Evolutionary conservation across 1,140 invertebrate genomes (phyloP).

Genomic region (Rhyacophila brunnea): DNA sequence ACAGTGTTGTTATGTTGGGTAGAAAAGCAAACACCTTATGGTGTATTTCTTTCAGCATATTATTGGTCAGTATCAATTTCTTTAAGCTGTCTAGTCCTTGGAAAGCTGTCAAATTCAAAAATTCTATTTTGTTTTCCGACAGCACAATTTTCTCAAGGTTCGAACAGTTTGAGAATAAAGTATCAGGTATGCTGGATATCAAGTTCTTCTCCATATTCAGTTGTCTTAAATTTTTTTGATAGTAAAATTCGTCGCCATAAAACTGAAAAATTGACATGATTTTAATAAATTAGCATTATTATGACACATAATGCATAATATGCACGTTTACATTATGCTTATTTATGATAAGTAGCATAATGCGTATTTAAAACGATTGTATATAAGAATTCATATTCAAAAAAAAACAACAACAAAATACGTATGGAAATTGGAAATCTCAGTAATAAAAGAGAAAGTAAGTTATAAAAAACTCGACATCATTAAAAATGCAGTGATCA

Average conservation of each 20-base stretch:
- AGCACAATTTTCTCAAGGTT: slow-evolving; percentile 59
- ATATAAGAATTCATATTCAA: too few species aligned
- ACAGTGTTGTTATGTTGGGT: slow-evolving; percentile 50
- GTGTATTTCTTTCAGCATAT: slow-evolving; percentile 49
- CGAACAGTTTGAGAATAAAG: slow-evolving; percentile 54
- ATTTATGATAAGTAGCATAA: too few species aligned
- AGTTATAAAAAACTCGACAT: too few species aligned
- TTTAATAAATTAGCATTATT: too few species aligned
- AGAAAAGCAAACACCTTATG: slow-evolving; percentile 50
- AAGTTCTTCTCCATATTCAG: slow-evolving; percentile 51
- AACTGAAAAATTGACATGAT: slow-evolving; percentile 27
- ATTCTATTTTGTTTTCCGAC: slow-evolving; percentile 59
- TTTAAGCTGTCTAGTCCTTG: slow-evolving; percentile 45
- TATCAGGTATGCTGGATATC: slow-evolving; percentile 56
- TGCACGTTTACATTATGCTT: too few species aligned
- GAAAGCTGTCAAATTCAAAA: slow-evolving; percentile 47
- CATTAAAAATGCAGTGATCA: too few species aligned
- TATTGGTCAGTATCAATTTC: slow-evolving; percentile 46
- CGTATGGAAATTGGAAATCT: too few species aligned
- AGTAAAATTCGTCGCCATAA: slow-evolving; percentile 45
- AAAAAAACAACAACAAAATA: too few species aligned
- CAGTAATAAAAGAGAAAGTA: too few species aligned
- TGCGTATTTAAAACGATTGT: too few species aligned
- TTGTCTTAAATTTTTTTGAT: slow-evolving; percentile 41
- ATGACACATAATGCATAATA: too few species aligned